phyloP scores from a whole-genome alignment of 2,888 invertebrate species.

The Heliconius sara region DNA sequence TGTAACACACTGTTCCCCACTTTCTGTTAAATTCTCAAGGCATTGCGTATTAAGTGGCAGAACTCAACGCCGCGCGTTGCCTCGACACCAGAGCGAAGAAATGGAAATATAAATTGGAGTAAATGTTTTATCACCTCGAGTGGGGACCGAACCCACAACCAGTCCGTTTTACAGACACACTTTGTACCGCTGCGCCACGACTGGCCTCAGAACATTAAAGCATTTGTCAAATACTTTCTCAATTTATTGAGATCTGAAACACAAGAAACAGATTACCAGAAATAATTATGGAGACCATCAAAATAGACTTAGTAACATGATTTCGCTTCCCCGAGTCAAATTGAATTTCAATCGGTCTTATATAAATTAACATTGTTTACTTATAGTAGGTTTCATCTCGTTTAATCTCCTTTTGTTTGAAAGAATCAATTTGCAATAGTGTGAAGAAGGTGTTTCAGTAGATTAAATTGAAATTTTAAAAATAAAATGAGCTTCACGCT shows the following conservation, averaged over 20 bases:
- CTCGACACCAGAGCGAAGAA: too few relatives aligned
- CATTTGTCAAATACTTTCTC: neutral
- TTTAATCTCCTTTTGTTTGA: neutral
- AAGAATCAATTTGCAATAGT: neutral
- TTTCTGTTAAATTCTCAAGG: too few relatives aligned
- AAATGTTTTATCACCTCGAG: too few relatives aligned
- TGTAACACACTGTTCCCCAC: too few relatives aligned
- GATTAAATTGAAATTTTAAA: too few relatives aligned
- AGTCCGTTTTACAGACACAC: too few relatives aligned
- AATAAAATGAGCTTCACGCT: too few relatives aligned
- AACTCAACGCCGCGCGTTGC: too few relatives aligned
- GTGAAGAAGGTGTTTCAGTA: neutral
- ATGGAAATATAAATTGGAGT: too few relatives aligned
- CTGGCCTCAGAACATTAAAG: neutral
- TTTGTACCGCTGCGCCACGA: too few relatives aligned
- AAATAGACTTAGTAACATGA: conserved; percentile 15
- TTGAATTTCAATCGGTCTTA: conserved; percentile 15
- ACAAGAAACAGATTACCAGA: conserved; percentile 10
- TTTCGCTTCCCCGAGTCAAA: conserved; percentile 13
- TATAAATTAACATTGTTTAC: conserved; percentile 8
- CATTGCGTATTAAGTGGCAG: too few relatives aligned
- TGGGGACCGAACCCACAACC: too few relatives aligned
- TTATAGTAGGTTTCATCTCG: neutral
- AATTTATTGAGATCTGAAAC: conserved; percentile 3
- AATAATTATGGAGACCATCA: conserved; percentile 20